Evolutionary conservation across 2,888 invertebrate species (phyloP).

Genomic region (Euproctis similis): DNA sequence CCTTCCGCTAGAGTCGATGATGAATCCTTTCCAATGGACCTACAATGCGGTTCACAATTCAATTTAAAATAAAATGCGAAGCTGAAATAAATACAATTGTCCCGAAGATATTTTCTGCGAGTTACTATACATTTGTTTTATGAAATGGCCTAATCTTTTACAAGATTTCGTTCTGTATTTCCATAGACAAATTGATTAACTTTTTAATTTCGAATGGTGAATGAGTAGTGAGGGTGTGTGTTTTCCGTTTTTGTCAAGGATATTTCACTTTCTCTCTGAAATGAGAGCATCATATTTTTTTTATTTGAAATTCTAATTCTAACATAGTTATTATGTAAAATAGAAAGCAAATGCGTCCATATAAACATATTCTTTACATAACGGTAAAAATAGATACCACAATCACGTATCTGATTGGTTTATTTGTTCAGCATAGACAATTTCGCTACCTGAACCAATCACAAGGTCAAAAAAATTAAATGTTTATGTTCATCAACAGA

Average conservation of each 20-base stretch:
- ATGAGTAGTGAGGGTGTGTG: too few species aligned
- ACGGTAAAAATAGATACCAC: conserved; percentile 5
- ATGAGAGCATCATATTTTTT: too few species aligned
- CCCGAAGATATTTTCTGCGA: conserved; percentile 76
- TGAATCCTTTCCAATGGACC: conserved; percentile 66
- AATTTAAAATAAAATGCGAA: conserved; percentile 74
- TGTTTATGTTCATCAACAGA: too few species aligned
- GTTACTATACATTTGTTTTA: conserved; percentile 77
- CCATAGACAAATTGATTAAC: conserved; percentile 65
- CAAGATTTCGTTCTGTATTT: conserved; percentile 76
- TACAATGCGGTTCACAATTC: conserved; percentile 67
- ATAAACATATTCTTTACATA: conserved; percentile 5
- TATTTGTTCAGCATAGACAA: conserved; percentile 10
- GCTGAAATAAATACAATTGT: conserved; percentile 76
- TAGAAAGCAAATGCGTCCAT: too few species aligned
- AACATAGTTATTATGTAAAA: not conserved
- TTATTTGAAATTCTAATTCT: not conserved
- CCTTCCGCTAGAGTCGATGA: conserved; percentile 68
- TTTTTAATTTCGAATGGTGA: conserved; percentile 61
- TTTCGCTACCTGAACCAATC: conserved; percentile 9
- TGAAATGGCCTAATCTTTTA: conserved; percentile 78
- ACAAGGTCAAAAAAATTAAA: not conserved
- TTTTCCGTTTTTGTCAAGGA: conserved; percentile 45
- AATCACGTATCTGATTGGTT: conserved; percentile 12
- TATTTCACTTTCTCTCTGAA: conserved; percentile 27